Base-by-base conservation (phyloP, 2,113 vertebrate species). In the Clarias magur region DNA sequence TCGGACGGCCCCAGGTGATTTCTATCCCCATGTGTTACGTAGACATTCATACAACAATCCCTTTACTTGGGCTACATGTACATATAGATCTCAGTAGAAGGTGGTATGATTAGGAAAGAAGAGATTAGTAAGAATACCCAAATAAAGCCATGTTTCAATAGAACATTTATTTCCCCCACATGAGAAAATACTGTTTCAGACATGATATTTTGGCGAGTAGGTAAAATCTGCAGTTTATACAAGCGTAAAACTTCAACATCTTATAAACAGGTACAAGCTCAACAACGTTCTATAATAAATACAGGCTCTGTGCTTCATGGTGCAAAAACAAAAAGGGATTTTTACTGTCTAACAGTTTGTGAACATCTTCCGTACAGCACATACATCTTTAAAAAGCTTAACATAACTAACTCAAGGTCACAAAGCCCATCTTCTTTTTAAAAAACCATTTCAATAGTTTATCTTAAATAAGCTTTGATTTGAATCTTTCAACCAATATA, bases 241-340 rank as follows among this genome's bases (percentile, higher is more conserved):
- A 98, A 97, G 97, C 96, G 96, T 97, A 97, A 96, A 95, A 94
- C 95, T 94, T 95, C 94, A 92, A 95, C 96, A 96, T 96, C 93
- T 96, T 95, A 97, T 96, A 96, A 97, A 97, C 95, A 93, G 91
- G 93, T 92, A 96, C 95, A 96, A 96, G 96, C 96, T 95, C 94
- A 95, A 95, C 96, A 95, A 95, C 94, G 95, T 95, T 96, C 91
- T 94, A 96, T 95, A 98, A 98, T 99, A 98, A 98, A 99, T 98
- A 98, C 93, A 96, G 93, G 93, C 89, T 94, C 88, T 96, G 95
- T 95, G 95, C 95, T 94, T 93, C 92, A 95, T 94, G 95, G 94
- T 94, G 95, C 80, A 75, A 87, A 95, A 48, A 48, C 48, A 8
- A 48, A 95, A 93, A 92, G 93, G 93, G 89, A 93, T 78, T 92